Evolutionary conservation across 2,888 invertebrate genomes (phyloP), one percentile per base, ranked within the genome.

Genomic region (Ecliptopera silaceata): DNA sequence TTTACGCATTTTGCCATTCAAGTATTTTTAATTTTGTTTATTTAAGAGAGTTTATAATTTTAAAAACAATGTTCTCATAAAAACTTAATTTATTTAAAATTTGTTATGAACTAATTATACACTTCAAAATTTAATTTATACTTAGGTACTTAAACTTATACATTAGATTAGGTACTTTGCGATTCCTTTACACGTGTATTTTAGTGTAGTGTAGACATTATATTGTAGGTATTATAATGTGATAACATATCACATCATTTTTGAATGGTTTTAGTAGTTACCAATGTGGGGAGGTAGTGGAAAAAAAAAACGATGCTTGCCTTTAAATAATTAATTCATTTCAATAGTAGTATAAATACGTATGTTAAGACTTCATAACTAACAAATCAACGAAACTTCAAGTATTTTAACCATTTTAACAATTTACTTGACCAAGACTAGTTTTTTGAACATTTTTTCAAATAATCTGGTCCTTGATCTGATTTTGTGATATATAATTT

Each of bases 21-120:
- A 44, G 43, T 31, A 38, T 49, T 51, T 51, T 44, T 43, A 38
- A 13, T 51, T 43, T 26, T 39, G 47, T 26, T 4, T 17, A 11
- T 22, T 22, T 26, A 29, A 8, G 6, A 38, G 3, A 10, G 34
- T 18, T 13, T 13, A 13, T 12, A 20, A 26, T 26, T 34, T 4
- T 31, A 32, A 32, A 22, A 34, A 42, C 13, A 11, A 34, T 17
- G n/a, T 17, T 50, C 26, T 36, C n/a, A 29, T 29, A 22, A 17
- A 15, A 34, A 10, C 13, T 12, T 5, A 18, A 18, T 12, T 5
- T 22, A 42, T 10, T 5, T 44, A 11, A 17, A 26, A 13, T 42
- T 26, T 4, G 6, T 8, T 41, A 20, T 26, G 22, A 22, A 42
- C 26, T 17, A 41, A 2, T n/a, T n/a, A n/a, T n/a, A n/a, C 12